Percentiles rank a stretch among this genome's conserved stretches.
Conservation (phyloP, 1,140 invertebrate species). For the Drosophila novamexicana region DNA sequence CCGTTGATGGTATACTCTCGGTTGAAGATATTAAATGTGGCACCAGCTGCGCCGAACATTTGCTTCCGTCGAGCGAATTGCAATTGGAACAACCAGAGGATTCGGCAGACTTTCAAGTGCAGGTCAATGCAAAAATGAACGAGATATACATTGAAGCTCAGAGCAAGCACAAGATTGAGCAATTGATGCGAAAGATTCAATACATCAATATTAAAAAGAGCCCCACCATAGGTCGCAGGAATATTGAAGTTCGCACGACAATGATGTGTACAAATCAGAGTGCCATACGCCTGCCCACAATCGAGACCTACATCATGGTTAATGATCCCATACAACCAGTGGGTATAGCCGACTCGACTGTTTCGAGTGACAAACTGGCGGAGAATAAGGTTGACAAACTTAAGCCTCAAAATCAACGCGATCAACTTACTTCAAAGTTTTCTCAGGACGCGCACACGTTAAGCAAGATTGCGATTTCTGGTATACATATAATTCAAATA, state of each 20-base stretch:
- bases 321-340: conserved; percentile 56
- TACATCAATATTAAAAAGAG: conserved; percentile 95
- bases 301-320: conserved; percentile 84
- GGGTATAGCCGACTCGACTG: conserved; percentile 21
- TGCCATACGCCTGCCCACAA: conserved; percentile 69
- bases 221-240: conserved; percentile 96
- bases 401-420: conserved; percentile 11
- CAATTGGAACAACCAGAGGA: conserved; percentile 10
- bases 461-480: conserved; percentile 28
- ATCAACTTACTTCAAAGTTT: conserved; percentile 34
- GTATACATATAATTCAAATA: conserved; percentile 28
- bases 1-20: conserved; percentile 52
- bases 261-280: conserved; percentile 86
- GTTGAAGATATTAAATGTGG: conserved; percentile 77
- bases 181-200: conserved; percentile 93
- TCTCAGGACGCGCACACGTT: neutral
- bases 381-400: conserved; percentile 18
- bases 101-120: conserved; percentile 49
- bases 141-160: conserved; percentile 96
- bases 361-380: neutral
- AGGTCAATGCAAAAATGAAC: conserved; percentile 88
- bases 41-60: conserved; percentile 79
- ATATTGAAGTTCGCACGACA: conserved; percentile 92
- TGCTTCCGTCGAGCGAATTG: conserved; percentile 54
- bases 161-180: conserved; percentile 95